These are phyloP conservation scores for Noctuana brunneofusca DNA, from an alignment of 2,888 invertebrate species.

Conservation along the genomic window DNA sequence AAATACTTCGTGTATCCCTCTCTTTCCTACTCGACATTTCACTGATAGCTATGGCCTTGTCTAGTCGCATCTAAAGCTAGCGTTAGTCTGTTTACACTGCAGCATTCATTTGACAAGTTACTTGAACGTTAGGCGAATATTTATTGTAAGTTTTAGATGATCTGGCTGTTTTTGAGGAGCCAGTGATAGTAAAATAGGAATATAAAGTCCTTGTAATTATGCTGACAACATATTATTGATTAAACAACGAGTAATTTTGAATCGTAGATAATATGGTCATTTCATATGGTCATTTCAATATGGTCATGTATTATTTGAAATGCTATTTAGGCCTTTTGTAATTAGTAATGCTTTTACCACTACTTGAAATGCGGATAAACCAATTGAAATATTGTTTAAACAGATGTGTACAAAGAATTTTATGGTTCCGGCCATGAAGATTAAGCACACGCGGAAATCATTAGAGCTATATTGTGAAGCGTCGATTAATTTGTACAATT, in stretches of 20 bases:
- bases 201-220: too few relatives aligned
- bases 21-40: conserved; percentile 82
- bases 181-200: too few relatives aligned
- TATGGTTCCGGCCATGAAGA: conserved; percentile 24
- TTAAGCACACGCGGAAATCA: conserved; percentile 35
- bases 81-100: conserved; percentile 71
- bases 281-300: too few relatives aligned
- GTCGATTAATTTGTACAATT: conserved; percentile 43
- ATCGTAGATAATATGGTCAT: too few relatives aligned
- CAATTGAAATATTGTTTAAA: conserved; percentile 50
- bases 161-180: too few relatives aligned
- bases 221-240: too few relatives aligned
- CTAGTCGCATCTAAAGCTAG: conserved; percentile 83
- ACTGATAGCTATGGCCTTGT: conserved; percentile 83
- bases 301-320: conserved; percentile 1
- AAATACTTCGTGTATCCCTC: conserved; percentile 78
- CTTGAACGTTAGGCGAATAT: conserved; percentile 48
- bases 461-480: conserved; percentile 40
- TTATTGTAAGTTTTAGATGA: background rate
- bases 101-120: conserved; percentile 51
- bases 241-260: background rate
- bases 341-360: conserved; percentile 15
- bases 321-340: background rate
- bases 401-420: conserved; percentile 59
- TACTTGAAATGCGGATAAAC: conserved; percentile 31